A percentile compares a stretch with the other conserved stretches of the same genome.
phyloP scores from a whole-genome alignment of 2,888 invertebrate genomes.

The Cheilosia impressa region DNA sequence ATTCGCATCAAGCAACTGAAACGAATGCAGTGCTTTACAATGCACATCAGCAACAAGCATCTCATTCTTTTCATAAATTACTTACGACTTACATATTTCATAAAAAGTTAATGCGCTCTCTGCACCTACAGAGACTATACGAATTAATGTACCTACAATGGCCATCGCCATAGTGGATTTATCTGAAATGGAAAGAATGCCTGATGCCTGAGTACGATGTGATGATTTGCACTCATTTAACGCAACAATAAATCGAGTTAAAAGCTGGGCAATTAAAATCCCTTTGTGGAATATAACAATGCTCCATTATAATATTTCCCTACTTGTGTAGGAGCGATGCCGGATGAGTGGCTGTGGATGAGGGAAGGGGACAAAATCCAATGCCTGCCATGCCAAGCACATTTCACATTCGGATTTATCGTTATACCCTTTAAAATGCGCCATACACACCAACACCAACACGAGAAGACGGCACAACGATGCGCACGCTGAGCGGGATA shows the following conservation, averaged over 20 bases:
- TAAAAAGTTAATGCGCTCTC: conserved; percentile 8
- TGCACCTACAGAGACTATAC: not conserved
- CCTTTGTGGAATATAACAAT: conserved; percentile 65
- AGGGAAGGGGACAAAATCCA: conserved; percentile 17
- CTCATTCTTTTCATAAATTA: not conserved
- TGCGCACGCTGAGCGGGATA: conserved; percentile 20
- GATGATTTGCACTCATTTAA: conserved; percentile 68
- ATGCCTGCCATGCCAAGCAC: conserved; percentile 31
- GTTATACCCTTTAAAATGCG: conserved; percentile 8
- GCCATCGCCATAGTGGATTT: conserved; percentile 5
- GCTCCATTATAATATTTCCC: conserved; percentile 29
- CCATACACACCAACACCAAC: not conserved
- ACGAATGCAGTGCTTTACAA: conserved; percentile 1
- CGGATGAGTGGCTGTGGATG: conserved; percentile 29
- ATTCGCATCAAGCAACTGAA: not conserved
- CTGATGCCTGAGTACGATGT: conserved; percentile 23
- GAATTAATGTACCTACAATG: not conserved
- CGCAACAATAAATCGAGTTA: conserved; percentile 69
- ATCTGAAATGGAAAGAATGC: conserved; percentile 30
- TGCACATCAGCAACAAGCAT: not conserved
- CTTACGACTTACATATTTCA: not conserved
- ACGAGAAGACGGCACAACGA: conserved; percentile 2
- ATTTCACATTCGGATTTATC: conserved; percentile 18
- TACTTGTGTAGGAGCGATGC: conserved; percentile 1
- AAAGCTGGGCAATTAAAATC: conserved; percentile 71